phyloP scores from a whole-genome alignment of 2,113 vertebrate genomes.

The Dromiciops gliroides region DNA sequence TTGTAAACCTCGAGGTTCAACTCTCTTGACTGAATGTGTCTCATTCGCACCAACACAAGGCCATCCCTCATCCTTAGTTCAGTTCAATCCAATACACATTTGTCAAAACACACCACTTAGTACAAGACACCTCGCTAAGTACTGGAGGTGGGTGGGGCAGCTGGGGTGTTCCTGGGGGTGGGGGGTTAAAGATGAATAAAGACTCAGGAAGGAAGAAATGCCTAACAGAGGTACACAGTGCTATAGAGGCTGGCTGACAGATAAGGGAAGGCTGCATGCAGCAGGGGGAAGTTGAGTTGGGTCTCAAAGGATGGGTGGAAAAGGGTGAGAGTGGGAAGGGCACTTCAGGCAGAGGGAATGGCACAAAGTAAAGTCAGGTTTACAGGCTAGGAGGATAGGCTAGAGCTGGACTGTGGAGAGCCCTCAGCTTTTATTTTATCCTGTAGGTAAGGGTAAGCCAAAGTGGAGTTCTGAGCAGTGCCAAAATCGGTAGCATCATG shows the following conservation, averaged over 20 bases:
- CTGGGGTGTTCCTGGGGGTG: no score
- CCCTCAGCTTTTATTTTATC: background rate
- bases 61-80: background rate
- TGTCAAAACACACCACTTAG: background rate
- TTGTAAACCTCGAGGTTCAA: background rate
- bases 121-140: background rate
- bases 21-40: background rate
- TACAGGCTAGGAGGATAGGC: background rate
- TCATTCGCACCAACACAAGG: background rate
- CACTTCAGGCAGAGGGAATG: no score
- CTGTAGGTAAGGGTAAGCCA: background rate
- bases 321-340: no score
- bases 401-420: background rate
- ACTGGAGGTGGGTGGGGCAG: no score
- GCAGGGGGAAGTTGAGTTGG: no score
- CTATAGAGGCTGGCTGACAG: background rate
- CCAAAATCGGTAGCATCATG: background rate
- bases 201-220: background rate
- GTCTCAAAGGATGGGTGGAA: background rate
- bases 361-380: background rate
- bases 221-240: background rate
- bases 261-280: no score
- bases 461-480: background rate
- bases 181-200: no score
- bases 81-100: background rate